phyloP scores from a whole-genome alignment of 2,888 invertebrate species.

The Volucella bombylans region DNA sequence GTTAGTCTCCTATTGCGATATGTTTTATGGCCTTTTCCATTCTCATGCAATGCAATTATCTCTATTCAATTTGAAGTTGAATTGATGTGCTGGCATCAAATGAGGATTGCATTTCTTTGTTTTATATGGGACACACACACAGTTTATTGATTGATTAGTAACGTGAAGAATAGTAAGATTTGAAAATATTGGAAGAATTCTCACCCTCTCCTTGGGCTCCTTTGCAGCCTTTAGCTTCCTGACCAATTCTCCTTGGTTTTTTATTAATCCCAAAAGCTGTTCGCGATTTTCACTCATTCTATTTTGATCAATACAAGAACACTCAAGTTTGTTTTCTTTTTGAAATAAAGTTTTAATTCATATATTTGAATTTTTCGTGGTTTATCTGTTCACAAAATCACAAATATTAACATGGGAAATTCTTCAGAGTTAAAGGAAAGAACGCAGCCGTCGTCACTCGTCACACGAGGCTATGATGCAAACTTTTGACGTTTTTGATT shows the following conservation, averaged over 20 bases:
- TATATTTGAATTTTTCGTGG: slow-evolving; percentile 26
- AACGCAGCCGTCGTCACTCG: slow-evolving; percentile 52
- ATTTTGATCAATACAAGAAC: slow-evolving; percentile 35
- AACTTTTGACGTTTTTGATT: slow-evolving; percentile 58
- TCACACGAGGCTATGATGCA: slow-evolving; percentile 64
- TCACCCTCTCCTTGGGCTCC: slow-evolving; percentile 89
- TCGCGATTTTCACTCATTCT: slow-evolving; percentile 83
- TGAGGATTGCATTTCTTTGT: slow-evolving; percentile 12
- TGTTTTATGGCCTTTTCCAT: slow-evolving; percentile 42
- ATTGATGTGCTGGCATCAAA: slow-evolving; percentile 68
- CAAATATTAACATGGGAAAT: slow-evolving; percentile 9
- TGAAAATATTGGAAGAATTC: slow-evolving; percentile 18
- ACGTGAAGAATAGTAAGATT: slow-evolving; percentile 13
- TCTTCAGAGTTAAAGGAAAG: slow-evolving; percentile 7
- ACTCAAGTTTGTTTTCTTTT: slow-evolving; percentile 33
- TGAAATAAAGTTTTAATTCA: slow-evolving; percentile 40
- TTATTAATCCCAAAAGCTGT: slow-evolving; percentile 85
- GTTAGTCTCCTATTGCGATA: slow-evolving; percentile 50
- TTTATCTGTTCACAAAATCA: slow-evolving; percentile 42
- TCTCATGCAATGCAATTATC: slow-evolving; percentile 17
- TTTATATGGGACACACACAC: neutral
- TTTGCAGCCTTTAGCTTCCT: slow-evolving; percentile 91
- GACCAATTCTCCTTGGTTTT: slow-evolving; percentile 91
- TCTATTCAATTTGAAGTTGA: slow-evolving; percentile 16
- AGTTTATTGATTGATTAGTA: slow-evolving; percentile 8